phyloP scores from a whole-genome alignment of 2,888 invertebrate genomes.

The Entomobrya proxima region DNA sequence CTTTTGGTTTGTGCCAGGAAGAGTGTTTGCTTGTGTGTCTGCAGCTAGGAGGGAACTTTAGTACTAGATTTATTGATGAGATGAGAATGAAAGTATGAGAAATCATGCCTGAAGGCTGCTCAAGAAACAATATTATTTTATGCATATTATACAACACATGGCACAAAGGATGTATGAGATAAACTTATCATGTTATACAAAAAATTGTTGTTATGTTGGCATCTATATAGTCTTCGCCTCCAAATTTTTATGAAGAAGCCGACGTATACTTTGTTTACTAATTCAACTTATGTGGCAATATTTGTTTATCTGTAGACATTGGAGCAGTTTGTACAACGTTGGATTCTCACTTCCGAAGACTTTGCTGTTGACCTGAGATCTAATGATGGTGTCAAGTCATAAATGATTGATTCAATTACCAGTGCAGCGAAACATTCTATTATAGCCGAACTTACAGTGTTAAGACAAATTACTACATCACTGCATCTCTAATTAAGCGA shows the following conservation, averaged over 20 bases:
- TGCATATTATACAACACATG: background rate
- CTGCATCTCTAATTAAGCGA: background rate
- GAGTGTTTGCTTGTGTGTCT: background rate
- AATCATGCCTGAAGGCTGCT: conserved; percentile 19
- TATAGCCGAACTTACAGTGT: background rate
- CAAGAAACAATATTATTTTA: conserved; percentile 23
- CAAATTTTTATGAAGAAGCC: background rate
- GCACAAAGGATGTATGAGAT: background rate
- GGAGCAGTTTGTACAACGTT: background rate
- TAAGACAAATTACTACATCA: background rate
- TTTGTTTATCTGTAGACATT: background rate
- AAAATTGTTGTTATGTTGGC: background rate
- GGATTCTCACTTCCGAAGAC: background rate
- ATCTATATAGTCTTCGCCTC: background rate
- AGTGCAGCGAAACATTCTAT: background rate
- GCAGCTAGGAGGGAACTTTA: background rate
- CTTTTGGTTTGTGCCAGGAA: background rate
- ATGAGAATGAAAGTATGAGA: conserved; percentile 21
- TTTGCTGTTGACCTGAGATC: background rate
- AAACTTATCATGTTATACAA: background rate
- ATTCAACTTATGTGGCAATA: conserved; percentile 22
- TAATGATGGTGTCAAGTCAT: background rate
- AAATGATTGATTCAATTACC: background rate
- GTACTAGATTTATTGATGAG: background rate
- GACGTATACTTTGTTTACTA: conserved; percentile 8